These are phyloP conservation scores for Bettongia penicillata DNA, from an alignment of 2,113 vertebrate genomes.

Conservation along the genomic window DNA sequence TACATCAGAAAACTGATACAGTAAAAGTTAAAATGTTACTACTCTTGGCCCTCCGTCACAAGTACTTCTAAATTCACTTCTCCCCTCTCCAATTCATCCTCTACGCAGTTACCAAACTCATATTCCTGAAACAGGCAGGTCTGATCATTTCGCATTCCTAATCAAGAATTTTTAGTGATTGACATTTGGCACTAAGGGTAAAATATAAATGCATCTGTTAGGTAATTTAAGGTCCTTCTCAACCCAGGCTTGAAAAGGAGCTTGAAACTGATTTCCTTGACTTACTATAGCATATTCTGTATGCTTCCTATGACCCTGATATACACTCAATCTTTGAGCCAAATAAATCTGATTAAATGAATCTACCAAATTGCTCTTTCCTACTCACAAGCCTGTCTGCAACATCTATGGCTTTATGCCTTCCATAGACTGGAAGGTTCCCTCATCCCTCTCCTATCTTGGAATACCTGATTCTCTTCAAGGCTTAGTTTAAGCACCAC, in stretches of 20 bases:
- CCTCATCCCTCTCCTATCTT: not conserved
- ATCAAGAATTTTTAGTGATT: not conserved
- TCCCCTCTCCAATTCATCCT: not conserved
- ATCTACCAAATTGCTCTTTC: not conserved
- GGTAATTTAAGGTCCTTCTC: not conserved
- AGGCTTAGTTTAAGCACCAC: not conserved
- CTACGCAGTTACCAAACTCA: not conserved
- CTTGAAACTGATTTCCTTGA: not conserved
- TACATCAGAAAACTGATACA: not conserved
- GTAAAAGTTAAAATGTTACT: not conserved
- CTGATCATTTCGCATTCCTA: not conserved
- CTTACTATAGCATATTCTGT: not conserved
- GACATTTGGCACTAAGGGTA: not conserved
- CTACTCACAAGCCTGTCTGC: not conserved
- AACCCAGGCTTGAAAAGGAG: not conserved
- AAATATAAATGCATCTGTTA: not conserved
- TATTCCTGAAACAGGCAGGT: not conserved
- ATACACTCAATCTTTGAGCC: not conserved
- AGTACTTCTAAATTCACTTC: not conserved
- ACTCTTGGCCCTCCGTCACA: constrained; percentile 16
- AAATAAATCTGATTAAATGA: not conserved
- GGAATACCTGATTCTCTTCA: not conserved
- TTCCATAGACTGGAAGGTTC: not conserved
- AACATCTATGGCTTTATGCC: not conserved
- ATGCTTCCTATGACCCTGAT: not conserved